phyloP scores from a whole-genome alignment of 1,140 invertebrate genomes.

The Aphelenchoides besseyi region DNA sequence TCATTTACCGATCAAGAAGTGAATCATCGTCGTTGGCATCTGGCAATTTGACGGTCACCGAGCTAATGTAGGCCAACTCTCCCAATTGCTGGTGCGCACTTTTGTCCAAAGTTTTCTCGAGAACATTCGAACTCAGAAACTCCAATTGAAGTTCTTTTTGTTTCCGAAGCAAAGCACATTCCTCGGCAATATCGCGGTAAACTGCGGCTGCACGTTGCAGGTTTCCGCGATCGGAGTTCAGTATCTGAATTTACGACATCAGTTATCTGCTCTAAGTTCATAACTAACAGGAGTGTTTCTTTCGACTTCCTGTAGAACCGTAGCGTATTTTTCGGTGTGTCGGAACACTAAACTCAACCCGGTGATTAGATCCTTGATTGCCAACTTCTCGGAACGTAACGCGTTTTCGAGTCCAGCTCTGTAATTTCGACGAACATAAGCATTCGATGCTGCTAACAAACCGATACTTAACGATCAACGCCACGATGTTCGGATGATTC shows the following conservation, averaged over 20 bases:
- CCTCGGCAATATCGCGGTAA: constrained; percentile 85
- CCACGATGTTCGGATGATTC: constrained; percentile 85
- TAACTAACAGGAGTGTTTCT: constrained; percentile 70
- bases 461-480: constrained; percentile 84
- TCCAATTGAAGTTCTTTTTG: constrained; percentile 93
- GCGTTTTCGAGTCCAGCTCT: constrained; percentile 59
- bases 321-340: constrained; percentile 85
- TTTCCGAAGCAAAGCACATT: constrained; percentile 78
- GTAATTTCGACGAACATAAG: neutral
- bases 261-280: constrained; percentile 21
- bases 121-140: constrained; percentile 83
- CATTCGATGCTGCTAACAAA: neutral
- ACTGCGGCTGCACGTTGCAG: constrained; percentile 86
- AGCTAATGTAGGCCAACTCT: constrained; percentile 69
- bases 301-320: constrained; percentile 82
- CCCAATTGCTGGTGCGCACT: constrained; percentile 66
- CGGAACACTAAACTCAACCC: constrained; percentile 89
- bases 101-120: constrained; percentile 66
- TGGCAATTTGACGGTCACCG: constrained; percentile 71
- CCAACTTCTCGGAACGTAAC: constrained; percentile 76
- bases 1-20: constrained; percentile 15
- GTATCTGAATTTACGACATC: constrained; percentile 69
- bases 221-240: constrained; percentile 89
- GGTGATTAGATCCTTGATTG: constrained; percentile 81
- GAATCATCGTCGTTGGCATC: neutral